Base-by-base conservation (phyloP, 2,797 vertebrate species). In the Allobates femoralis region DNA sequence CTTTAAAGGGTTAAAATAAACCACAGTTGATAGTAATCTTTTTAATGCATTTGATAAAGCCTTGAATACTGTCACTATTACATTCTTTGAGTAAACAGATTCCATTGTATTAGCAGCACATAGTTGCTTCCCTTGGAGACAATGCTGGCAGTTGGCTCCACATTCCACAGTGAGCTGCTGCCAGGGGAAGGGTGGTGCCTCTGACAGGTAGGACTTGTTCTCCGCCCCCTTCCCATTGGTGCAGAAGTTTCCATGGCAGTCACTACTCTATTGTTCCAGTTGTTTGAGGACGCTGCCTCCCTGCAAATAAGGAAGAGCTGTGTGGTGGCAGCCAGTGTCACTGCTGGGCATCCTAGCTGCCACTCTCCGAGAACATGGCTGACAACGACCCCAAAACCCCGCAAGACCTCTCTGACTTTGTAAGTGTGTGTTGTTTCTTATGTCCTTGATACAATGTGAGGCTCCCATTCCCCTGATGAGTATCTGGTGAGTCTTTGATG, bases 331-430 rank as follows among this genome's bases (percentile, higher is more conserved):
- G 18, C 5, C 60, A 81, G 41, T 81, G 58, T 58, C 41, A 12
- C 76, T 83, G 30, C 80, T 78, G 18, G 10, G 30, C 0, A 34
- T 5, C 19, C 2, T 8, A 41, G 7, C n/a, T n/a, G n/a, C n/a
- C n/a, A n/a, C n/a, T n/a, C n/a, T n/a, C n/a, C 8, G 8, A n/a
- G 51, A 87, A 51, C 75, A 87, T 88, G 86, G 23, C 86, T 5
- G 86, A 88, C 78, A 88, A 32, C 55, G 86, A 88, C 18, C 83
- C 82, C 82, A 88, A 88, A 71, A 88, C 82, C 10, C 86, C 86
- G 0, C 86, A 88, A 26, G 86, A 88, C n/a, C 77, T 88, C n/a
- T 80, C 82, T 23, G 86, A 81, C 0, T 88, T 88, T 81, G 86
- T 88, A 88, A 88, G 86, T 87, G 2, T 51, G 12, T 19, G 1